Evolutionary conservation across 2,888 invertebrate species (phyloP).

Genomic region (Caenorhabditis sp.): DNA sequence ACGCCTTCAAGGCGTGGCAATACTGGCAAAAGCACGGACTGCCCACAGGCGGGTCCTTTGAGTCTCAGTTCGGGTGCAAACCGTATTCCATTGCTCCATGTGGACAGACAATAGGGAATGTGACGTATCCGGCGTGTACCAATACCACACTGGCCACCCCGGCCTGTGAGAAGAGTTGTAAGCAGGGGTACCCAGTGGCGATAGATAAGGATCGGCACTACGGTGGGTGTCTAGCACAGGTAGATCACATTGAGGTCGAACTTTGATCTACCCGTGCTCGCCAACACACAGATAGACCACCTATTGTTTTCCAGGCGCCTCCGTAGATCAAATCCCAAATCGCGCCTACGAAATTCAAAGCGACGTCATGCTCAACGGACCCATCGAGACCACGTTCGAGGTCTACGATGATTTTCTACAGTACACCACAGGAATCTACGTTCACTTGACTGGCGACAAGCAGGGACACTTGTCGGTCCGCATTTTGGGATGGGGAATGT

Average conservation of each 20-base stretch:
- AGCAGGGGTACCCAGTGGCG: slow-evolving; percentile 35
- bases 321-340: slow-evolving; percentile 41
- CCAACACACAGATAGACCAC: no score
- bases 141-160: slow-evolving; percentile 52
- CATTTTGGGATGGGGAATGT: slow-evolving; percentile 92
- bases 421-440: slow-evolving; percentile 88
- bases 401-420: slow-evolving; percentile 91
- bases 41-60: slow-evolving; percentile 90
- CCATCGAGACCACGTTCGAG: slow-evolving; percentile 92
- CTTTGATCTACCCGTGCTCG: no score
- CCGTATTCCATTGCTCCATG: slow-evolving; percentile 92
- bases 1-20: slow-evolving; percentile 90
- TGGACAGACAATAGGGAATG: slow-evolving; percentile 91
- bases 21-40: slow-evolving; percentile 91
- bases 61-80: slow-evolving; percentile 88
- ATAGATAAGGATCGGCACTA: slow-evolving; percentile 66
- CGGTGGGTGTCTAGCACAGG: slow-evolving; percentile 52
- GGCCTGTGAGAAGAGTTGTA: slow-evolving; percentile 61
- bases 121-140: slow-evolving; percentile 84
- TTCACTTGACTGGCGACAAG: slow-evolving; percentile 85
- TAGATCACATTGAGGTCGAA: no score
- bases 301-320: slow-evolving; percentile 9
- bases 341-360: slow-evolving; percentile 87
- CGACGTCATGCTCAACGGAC: slow-evolving; percentile 90
- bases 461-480: slow-evolving; percentile 91